Evolutionary conservation across 2,888 invertebrate genomes (phyloP).

Genomic region (Artemia sp.): DNA sequence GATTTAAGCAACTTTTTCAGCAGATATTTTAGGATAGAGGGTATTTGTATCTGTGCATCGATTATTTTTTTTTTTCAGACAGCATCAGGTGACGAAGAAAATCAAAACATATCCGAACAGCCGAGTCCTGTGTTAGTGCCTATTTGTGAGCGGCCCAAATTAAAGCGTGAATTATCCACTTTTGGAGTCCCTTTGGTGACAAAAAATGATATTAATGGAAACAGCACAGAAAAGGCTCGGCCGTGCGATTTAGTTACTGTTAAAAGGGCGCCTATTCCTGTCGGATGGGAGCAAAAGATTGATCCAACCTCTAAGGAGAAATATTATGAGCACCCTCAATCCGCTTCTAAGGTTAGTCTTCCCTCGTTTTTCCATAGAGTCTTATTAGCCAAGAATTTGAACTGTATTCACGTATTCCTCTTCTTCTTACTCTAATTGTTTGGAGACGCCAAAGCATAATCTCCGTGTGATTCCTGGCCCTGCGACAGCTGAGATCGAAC

Average conservation of each 20-base stretch:
- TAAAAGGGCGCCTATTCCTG: background rate
- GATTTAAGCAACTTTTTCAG: too few species aligned
- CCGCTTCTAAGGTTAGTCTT: background rate
- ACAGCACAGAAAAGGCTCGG: background rate
- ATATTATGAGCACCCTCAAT: background rate
- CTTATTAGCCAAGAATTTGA: too few species aligned
- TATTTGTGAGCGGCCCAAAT: background rate
- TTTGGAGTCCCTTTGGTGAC: background rate
- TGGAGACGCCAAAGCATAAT: too few species aligned
- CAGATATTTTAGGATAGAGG: too few species aligned
- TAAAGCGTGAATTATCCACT: constrained; percentile 1
- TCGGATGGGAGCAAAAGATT: background rate
- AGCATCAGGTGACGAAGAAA: background rate
- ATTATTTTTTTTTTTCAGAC: background rate
- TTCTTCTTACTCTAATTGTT: too few species aligned
- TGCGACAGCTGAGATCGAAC: too few species aligned
- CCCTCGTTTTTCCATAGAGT: too few species aligned
- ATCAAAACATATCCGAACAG: background rate
- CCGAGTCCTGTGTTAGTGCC: background rate
- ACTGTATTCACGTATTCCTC: too few species aligned
- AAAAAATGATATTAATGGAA: constrained; percentile 3
- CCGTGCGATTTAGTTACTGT: background rate
- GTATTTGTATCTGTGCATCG: too few species aligned
- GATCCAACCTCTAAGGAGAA: constrained; percentile 2
- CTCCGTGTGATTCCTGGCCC: too few species aligned